These are phyloP conservation scores for Drosophila teissieri DNA, from an alignment of 1,140 invertebrate species.

Conservation along the genomic window DNA sequence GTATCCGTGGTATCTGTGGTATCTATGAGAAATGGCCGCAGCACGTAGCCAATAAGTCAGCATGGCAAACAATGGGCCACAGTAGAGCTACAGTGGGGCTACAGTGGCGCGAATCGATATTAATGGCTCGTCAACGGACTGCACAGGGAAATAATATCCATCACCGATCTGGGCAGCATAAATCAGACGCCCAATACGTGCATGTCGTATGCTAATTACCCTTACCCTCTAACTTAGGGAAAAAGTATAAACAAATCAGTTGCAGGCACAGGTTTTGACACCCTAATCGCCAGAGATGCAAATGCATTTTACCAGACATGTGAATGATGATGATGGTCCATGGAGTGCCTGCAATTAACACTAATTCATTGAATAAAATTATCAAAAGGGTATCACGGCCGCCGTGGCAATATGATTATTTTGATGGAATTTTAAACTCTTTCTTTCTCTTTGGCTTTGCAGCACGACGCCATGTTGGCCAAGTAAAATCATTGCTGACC, in stretches of 20 bases:
- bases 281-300: slow-evolving; percentile 19
- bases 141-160: background rate
- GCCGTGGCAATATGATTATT: background rate
- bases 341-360: background rate
- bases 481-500: slow-evolving; percentile 49
- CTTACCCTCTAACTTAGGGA: no score
- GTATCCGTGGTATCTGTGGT: slow-evolving; percentile 1
- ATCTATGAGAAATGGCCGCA: slow-evolving; percentile 15
- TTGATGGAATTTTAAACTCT: background rate
- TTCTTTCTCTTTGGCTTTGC: slow-evolving; percentile 16
- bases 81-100: slow-evolving; percentile 29
- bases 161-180: slow-evolving; percentile 40
- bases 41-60: slow-evolving; percentile 52
- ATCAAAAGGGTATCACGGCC: background rate
- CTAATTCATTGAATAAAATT: background rate
- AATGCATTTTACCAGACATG: slow-evolving; percentile 23
- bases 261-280: slow-evolving; percentile 7
- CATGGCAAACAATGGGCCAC: slow-evolving; percentile 59
- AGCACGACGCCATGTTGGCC: slow-evolving; percentile 36
- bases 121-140: slow-evolving; percentile 45
- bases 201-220: slow-evolving; percentile 44
- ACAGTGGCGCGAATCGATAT: slow-evolving; percentile 52
- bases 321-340: background rate
- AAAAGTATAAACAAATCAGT: no score
- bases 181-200: slow-evolving; percentile 20